These are phyloP conservation scores for Calonectris borealis DNA, from an alignment of 2,113 vertebrate genomes.

Conservation along the genomic window DNA sequence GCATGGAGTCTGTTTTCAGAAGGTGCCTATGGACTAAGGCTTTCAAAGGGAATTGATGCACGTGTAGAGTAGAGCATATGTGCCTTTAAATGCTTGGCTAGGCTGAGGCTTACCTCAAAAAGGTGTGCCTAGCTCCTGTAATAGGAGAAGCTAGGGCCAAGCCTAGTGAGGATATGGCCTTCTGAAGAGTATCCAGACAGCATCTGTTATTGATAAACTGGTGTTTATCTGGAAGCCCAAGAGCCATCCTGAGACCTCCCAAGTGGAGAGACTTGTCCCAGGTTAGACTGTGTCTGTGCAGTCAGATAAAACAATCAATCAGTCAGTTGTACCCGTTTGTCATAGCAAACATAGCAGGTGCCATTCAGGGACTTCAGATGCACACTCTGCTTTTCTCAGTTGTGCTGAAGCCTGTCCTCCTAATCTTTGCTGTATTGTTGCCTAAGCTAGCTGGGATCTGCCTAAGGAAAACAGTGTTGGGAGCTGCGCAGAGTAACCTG, in stretches of 20 bases:
- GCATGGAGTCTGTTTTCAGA: not conserved
- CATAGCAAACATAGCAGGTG: not conserved
- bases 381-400: not conserved
- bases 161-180: not conserved
- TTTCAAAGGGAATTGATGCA: not conserved
- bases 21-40: not conserved
- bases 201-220: constrained; percentile 7
- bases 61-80: not conserved
- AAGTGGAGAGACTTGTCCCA: not conserved
- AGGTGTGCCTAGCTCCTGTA: not conserved
- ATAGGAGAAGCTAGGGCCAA: not conserved
- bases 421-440: not conserved
- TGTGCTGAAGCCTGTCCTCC: not conserved
- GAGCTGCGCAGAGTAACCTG: not conserved
- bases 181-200: not conserved
- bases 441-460: not conserved
- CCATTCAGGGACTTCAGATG: not conserved
- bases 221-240: not conserved
- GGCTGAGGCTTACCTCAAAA: not conserved
- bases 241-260: constrained; percentile 25
- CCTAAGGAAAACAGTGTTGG: not conserved
- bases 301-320: not conserved
- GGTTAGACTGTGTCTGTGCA: not conserved
- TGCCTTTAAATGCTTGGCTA: not conserved
- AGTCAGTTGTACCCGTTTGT: not conserved